phyloP scores from a whole-genome alignment of 2,888 invertebrate species.

The Cerastoderma edule region DNA sequence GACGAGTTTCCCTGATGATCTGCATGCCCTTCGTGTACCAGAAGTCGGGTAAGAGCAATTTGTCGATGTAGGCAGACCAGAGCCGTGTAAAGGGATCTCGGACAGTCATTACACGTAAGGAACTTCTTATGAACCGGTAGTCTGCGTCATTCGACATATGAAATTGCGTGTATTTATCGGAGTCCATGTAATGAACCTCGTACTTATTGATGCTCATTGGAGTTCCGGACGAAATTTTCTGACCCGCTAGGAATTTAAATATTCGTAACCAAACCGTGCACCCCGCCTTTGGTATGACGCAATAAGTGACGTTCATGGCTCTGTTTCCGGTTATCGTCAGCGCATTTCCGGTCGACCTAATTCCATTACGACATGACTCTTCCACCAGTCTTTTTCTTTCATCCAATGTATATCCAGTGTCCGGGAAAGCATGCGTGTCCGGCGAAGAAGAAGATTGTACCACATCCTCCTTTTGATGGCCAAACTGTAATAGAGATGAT shows the following conservation, averaged over 20 bases:
- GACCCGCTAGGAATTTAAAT: slow-evolving; percentile 61
- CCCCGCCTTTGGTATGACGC: slow-evolving; percentile 69
- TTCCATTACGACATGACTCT: not conserved
- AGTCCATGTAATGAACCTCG: slow-evolving; percentile 30
- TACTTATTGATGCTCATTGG: slow-evolving; percentile 57
- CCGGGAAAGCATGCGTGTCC: too few relatives aligned
- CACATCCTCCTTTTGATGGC: too few relatives aligned
- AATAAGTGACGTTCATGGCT: slow-evolving; percentile 52
- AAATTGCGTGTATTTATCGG: not conserved
- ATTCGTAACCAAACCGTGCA: slow-evolving; percentile 70
- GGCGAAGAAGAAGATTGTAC: too few relatives aligned
- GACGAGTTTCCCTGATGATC: slow-evolving; percentile 37
- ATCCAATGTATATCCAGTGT: not conserved
- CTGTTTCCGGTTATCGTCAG: slow-evolving; percentile 39
- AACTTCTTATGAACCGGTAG: slow-evolving; percentile 30
- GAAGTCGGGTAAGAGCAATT: slow-evolving; percentile 69
- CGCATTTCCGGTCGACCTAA: not conserved
- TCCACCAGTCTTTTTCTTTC: not conserved
- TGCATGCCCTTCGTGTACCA: slow-evolving; percentile 59
- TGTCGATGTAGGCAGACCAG: slow-evolving; percentile 71
- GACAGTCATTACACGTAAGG: slow-evolving; percentile 59
- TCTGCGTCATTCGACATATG: slow-evolving; percentile 2
- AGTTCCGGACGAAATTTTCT: slow-evolving; percentile 28
- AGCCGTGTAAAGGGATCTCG: slow-evolving; percentile 69
- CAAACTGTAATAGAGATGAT: too few relatives aligned